These are phyloP conservation scores for Siderastrea siderea DNA, from an alignment of 92 coral and sea anemone genomes.

Conservation along the genomic window DNA sequence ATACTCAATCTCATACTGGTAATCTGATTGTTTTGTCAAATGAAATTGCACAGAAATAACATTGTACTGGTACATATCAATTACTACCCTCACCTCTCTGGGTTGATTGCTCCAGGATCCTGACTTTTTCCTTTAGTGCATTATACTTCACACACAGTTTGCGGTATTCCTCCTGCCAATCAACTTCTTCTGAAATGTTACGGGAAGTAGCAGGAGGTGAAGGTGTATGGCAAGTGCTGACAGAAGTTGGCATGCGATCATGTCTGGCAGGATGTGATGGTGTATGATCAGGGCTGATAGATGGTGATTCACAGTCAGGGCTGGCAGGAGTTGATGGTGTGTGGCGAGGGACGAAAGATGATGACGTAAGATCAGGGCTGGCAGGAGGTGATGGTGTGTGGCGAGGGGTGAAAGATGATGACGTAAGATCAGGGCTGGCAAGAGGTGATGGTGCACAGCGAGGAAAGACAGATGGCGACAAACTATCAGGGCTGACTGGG, in stretches of 20 bases:
- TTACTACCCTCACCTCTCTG: conserved; percentile 15
- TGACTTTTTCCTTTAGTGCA: conserved; percentile 6
- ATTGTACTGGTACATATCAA: neutral
- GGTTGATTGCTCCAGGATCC: conserved; percentile 22
- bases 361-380: conserved; percentile 15
- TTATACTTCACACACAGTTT: neutral
- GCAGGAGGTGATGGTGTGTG: conserved; percentile 1
- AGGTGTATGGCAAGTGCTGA: neutral
- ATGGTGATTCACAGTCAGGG: conserved; percentile 6
- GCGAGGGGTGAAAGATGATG: conserved; percentile 3
- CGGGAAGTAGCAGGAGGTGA: conserved; percentile 11
- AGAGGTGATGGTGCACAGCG: neutral
- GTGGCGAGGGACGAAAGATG: conserved; percentile 8
- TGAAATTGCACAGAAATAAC: conserved; percentile 11
- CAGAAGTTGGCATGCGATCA: conserved; percentile 6
- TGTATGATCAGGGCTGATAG: conserved; percentile 5
- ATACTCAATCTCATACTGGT: neutral
- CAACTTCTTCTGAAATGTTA: conserved; percentile 9
- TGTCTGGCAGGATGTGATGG: conserved; percentile 30
- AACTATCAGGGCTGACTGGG: conserved; percentile 9
- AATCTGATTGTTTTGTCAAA: conserved; percentile 13
- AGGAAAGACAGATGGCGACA: conserved; percentile 20
- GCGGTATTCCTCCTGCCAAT: conserved; percentile 27
- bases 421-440: conserved; percentile 14
- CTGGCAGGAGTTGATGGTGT: conserved; percentile 29